Conservation (phyloP, 2,113 vertebrate species). For the Clarias magur region DNA sequence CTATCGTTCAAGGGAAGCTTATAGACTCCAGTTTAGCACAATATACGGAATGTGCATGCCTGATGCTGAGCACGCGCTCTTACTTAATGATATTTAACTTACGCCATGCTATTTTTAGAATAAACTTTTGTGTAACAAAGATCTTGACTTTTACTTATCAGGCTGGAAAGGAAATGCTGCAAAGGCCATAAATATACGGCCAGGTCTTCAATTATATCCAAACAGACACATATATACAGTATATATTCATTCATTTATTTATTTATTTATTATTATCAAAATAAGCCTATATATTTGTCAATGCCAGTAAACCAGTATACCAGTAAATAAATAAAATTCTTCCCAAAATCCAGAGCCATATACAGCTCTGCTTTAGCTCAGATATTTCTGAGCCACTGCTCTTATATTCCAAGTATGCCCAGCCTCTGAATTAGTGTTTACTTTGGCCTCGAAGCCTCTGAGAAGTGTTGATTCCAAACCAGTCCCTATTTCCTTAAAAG, state of each 20-base stretch:
- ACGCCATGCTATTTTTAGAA: background rate
- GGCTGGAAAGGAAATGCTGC: background rate
- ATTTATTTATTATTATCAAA: too few species aligned
- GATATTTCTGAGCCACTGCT: slow-evolving; percentile 7
- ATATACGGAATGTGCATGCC: too few species aligned
- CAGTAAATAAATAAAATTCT: background rate
- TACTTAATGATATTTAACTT: background rate
- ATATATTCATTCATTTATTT: too few species aligned
- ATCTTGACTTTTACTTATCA: background rate
- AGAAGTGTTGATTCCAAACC: slow-evolving; percentile 26
- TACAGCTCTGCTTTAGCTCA: background rate
- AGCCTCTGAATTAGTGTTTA: slow-evolving; percentile 19
- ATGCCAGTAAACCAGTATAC: background rate
- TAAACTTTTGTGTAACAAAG: background rate
- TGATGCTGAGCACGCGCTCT: background rate
- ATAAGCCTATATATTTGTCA: too few species aligned
- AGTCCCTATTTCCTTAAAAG: slow-evolving; percentile 34
- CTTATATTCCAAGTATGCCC: slow-evolving; percentile 22
- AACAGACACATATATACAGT: background rate
- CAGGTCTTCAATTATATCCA: background rate
- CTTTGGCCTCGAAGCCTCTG: slow-evolving; percentile 21
- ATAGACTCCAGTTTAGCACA: background rate
- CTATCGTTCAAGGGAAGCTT: background rate
- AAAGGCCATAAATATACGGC: background rate
- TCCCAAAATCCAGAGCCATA: background rate